Conservation (phyloP, 2,113 vertebrate genomes). For the Lepus americanus region DNA sequence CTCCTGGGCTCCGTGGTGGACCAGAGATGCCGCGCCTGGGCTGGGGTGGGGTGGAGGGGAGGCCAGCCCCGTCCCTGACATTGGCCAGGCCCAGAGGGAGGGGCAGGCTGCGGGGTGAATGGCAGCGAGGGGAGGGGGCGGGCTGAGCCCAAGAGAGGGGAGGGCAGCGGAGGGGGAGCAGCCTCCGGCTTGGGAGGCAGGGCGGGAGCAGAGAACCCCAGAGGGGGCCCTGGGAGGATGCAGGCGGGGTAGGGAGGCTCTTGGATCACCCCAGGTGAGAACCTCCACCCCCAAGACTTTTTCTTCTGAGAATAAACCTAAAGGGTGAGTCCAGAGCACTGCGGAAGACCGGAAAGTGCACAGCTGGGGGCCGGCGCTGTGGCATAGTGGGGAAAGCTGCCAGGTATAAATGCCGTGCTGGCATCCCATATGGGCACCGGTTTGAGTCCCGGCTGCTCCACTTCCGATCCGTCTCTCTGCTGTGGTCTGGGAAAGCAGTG, state of each 20-base stretch:
- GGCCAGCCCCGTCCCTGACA: constrained; percentile 80
- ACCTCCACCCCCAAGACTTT: background rate
- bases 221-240: background rate
- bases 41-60: constrained; percentile 75
- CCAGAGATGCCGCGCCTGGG: constrained; percentile 60
- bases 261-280: background rate
- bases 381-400: no score
- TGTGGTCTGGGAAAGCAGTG: no score
- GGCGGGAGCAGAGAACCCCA: background rate
- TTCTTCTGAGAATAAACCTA: background rate
- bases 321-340: background rate
- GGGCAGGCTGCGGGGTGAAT: constrained; percentile 80
- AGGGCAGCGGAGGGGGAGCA: background rate
- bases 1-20: constrained; percentile 79
- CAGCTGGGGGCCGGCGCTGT: background rate
- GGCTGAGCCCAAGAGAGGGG: constrained; percentile 50
- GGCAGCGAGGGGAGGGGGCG: constrained; percentile 75
- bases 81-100: constrained; percentile 86
- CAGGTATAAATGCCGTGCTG: no score
- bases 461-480: no score
- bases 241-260: background rate
- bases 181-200: background rate
- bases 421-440: no score
- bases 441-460: no score
- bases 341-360: background rate